These are phyloP conservation scores for Gephyroberyx darwinii DNA, from an alignment of 2,797 vertebrate species.

Conservation along the genomic window DNA sequence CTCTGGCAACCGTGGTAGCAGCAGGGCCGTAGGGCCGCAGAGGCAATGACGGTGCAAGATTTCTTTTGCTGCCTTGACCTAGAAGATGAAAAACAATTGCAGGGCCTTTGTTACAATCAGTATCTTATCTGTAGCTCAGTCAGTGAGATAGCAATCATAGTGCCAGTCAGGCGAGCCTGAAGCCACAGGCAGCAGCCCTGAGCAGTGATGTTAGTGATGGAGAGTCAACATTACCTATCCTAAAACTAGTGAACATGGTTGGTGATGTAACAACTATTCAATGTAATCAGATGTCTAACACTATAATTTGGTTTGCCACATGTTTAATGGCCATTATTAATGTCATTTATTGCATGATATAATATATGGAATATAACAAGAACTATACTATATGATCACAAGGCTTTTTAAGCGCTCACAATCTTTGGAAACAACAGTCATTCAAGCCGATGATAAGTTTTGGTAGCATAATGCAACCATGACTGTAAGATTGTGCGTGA, in stretches of 20 bases:
- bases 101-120: constrained; percentile 39
- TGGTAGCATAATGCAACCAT: constrained; percentile 20
- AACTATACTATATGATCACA: not conserved
- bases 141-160: not conserved
- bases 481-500: constrained; percentile 53
- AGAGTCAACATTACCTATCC: not conserved
- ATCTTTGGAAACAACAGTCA: constrained; percentile 54
- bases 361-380: not conserved
- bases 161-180: constrained; percentile 38
- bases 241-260: too few species aligned
- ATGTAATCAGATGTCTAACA: too few species aligned
- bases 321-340: not conserved
- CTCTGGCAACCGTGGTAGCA: constrained; percentile 47
- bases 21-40: constrained; percentile 59
- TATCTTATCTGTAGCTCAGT: constrained; percentile 21
- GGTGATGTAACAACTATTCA: too few species aligned
- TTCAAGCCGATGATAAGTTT: constrained; percentile 29
- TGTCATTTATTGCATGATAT: not conserved
- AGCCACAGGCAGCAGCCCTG: constrained; percentile 46
- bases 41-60: constrained; percentile 53
- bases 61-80: constrained; percentile 73
- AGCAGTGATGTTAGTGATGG: constrained; percentile 60
- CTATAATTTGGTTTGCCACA: too few species aligned
- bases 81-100: constrained; percentile 73
- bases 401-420: constrained; percentile 38